Evolutionary conservation across 2,888 invertebrate genomes (phyloP), one percentile per base, ranked within the genome.

Genomic region (Leptogaster cylindrica): DNA sequence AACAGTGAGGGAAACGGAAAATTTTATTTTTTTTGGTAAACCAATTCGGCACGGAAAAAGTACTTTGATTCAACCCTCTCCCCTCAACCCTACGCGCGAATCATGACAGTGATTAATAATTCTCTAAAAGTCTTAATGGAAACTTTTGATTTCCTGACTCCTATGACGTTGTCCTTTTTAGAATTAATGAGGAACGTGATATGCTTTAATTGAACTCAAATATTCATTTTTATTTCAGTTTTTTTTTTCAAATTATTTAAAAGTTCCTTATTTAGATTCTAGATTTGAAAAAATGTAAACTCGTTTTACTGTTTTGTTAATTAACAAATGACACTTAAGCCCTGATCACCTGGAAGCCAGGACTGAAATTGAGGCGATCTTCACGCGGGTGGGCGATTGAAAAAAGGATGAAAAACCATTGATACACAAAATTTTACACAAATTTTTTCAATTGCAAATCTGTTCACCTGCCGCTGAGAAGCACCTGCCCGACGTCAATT

Each of bases 41-140:
- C n/a, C n/a, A n/a, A n/a, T n/a, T n/a, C n/a, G n/a, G n/a, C n/a
- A n/a, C n/a, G n/a, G n/a, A n/a, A n/a, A n/a, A n/a, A n/a, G n/a
- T n/a, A n/a, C n/a, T n/a, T n/a, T n/a, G n/a, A n/a, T n/a, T n/a
- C n/a, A n/a, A n/a, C n/a, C n/a, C n/a, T n/a, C n/a, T n/a, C n/a
- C n/a, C n/a, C n/a, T n/a, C n/a, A n/a, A n/a, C n/a, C n/a, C n/a
- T n/a, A n/a, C n/a, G n/a, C n/a, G n/a, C n/a, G n/a, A 33, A 52
- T 33, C 18, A 18, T 10, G 52, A 52, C 52, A 31, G 31, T 52
- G 52, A 52, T 52, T 52, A 52, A 52, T 52, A 52, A 31, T 28
- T 52, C 52, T 20, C 31, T 52, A 18, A n/a, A 16, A 33, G 18
- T 18, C 33, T 23, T 52, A 52, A 31, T 52, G 52, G 52, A 52